These are phyloP conservation scores for Catajapyx aquilonaris DNA, from an alignment of 1,140 invertebrate species.

Conservation along the genomic window DNA sequence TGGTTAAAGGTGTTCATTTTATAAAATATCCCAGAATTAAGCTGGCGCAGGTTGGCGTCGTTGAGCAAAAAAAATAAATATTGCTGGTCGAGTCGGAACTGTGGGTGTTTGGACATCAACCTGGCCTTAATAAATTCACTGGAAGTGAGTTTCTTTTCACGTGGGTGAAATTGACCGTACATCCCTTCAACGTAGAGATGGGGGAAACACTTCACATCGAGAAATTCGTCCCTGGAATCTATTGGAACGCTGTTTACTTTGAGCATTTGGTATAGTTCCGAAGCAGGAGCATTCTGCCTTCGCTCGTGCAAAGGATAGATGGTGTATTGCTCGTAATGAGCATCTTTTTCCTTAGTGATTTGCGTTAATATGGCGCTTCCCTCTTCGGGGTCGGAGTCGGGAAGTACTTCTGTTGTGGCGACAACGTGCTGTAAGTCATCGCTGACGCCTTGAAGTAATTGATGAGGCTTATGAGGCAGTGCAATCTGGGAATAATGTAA, in stretches of 20 bases:
- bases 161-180: conserved; percentile 13
- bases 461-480: too few species aligned
- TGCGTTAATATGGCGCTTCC: too few species aligned
- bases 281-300: conserved; percentile 12
- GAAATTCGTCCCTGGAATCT: conserved; percentile 10
- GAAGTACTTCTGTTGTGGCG: too few species aligned
- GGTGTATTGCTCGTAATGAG: conserved; percentile 15
- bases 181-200: conserved; percentile 14
- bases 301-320: too few species aligned
- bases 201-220: conserved; percentile 16
- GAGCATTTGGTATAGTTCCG: conserved; percentile 16
- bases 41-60: conserved; percentile 14
- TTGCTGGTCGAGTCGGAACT: conserved; percentile 15
- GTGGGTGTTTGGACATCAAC: conserved; percentile 13
- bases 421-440: too few species aligned
- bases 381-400: too few species aligned
- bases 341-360: too few species aligned
- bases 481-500: too few species aligned
- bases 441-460: too few species aligned
- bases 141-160: conserved; percentile 10
- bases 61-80: conserved; percentile 16
- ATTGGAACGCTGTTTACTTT: conserved; percentile 13
- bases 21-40: conserved; percentile 15
- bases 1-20: conserved; percentile 15
- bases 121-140: conserved; percentile 14